A percentile compares a stretch with the other conserved stretches of the same genome.
phyloP scores from a whole-genome alignment of 2,113 vertebrate genomes.

The Periophthalmodon schlosseri region DNA sequence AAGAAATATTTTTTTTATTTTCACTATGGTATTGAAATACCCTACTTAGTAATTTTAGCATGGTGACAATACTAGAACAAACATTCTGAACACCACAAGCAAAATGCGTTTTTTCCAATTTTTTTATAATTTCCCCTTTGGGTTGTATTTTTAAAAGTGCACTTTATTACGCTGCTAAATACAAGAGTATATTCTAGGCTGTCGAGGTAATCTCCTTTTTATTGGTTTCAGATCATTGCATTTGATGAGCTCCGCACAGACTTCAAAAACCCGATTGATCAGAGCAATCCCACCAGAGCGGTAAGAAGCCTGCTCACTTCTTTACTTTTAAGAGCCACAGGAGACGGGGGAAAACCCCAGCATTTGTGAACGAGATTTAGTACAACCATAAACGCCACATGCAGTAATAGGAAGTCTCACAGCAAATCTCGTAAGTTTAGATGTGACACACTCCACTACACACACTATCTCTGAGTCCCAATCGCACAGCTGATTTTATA shows the following conservation, averaged over 20 bases:
- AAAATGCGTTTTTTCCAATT: background rate
- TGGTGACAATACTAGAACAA: too few relatives aligned
- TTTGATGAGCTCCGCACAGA: constrained; percentile 97
- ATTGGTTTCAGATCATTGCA: constrained; percentile 88
- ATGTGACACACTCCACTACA: background rate
- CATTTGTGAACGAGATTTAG: constrained; percentile 4
- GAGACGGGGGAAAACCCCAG: constrained; percentile 25
- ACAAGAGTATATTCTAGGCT: background rate
- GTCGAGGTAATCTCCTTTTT: constrained; percentile 10
- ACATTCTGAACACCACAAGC: background rate
- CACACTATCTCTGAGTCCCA: background rate
- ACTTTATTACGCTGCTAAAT: background rate
- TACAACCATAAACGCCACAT: background rate
- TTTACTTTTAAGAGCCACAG: constrained; percentile 31
- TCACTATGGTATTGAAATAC: too few relatives aligned
- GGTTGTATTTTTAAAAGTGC: background rate
- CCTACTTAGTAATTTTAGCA: too few relatives aligned
- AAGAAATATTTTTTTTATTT: too few relatives aligned
- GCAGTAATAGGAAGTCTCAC: constrained; percentile 9
- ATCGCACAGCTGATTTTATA: background rate
- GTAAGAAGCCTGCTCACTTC: constrained; percentile 78
- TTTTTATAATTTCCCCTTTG: background rate
- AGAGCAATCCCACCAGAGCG: constrained; percentile 95
- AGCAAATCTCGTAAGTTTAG: background rate
- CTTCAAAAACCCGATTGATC: constrained; percentile 98